These are phyloP conservation scores for Enteromius viviparus DNA, from an alignment of 2,797 vertebrate genomes.

Conservation along the genomic window DNA sequence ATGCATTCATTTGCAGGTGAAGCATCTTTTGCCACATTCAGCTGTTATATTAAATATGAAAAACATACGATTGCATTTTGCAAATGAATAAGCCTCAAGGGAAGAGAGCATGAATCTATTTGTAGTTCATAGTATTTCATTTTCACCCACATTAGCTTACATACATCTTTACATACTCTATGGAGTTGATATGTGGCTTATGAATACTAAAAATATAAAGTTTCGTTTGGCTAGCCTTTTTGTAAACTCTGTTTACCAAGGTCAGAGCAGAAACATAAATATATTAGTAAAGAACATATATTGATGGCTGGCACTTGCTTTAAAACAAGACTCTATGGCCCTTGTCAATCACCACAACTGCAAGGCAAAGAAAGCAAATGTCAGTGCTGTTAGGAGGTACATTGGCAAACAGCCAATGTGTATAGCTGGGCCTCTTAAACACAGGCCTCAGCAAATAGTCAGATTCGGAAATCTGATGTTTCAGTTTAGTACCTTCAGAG, in stretches of 20 bases:
- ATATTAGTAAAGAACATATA: neutral
- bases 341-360: conserved; percentile 22
- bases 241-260: neutral
- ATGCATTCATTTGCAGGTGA: neutral
- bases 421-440: conserved; percentile 4
- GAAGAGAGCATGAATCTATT: neutral
- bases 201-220: neutral
- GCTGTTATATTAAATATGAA: neutral
- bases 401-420: neutral
- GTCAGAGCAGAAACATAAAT: conserved; percentile 3
- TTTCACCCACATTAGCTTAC: neutral
- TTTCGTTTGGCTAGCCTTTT: neutral
- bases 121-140: neutral
- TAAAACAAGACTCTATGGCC: neutral
- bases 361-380: conserved; percentile 12
- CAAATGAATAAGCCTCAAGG: neutral
- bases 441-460: neutral
- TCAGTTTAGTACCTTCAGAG: neutral
- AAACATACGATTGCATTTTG: neutral
- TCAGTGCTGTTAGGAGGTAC: conserved; percentile 17
- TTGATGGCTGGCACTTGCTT: conserved; percentile 2
- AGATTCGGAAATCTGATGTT: conserved; percentile 13
- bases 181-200: neutral
- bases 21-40: neutral
- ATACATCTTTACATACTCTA: neutral